A percentile compares a stretch with the other conserved stretches of the same genome.
Conservation (phyloP, 2,113 vertebrate genomes). For the Rhea pennata region DNA sequence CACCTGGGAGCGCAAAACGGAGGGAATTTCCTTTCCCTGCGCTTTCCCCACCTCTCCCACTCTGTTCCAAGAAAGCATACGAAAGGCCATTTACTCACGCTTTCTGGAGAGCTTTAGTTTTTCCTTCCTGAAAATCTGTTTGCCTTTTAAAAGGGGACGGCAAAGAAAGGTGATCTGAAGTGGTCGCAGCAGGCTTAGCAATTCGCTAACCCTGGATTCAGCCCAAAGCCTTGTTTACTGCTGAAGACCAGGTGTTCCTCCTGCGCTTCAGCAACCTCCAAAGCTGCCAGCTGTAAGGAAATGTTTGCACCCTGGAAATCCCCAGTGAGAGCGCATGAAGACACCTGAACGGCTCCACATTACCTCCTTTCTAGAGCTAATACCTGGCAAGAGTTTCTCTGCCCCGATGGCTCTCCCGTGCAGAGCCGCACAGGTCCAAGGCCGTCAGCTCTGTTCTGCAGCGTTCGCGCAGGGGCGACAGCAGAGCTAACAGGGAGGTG, state of each 20-base stretch:
- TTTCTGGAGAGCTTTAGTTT: neutral
- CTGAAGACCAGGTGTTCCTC: neutral
- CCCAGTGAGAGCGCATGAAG: neutral
- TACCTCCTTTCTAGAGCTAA: neutral
- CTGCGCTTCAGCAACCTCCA: neutral
- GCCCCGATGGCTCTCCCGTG: neutral
- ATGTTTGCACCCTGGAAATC: neutral
- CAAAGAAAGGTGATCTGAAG: neutral
- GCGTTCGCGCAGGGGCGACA: neutral
- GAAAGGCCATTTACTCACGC: neutral
- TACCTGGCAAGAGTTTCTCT: neutral
- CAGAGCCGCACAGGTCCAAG: neutral
- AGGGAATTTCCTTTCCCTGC: conserved; percentile 31
- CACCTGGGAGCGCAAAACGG: neutral
- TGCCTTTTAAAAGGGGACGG: neutral
- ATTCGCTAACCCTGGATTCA: neutral
- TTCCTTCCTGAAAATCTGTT: neutral
- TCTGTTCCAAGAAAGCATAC: conserved; percentile 18
- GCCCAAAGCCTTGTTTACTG: neutral
- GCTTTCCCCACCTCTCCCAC: neutral
- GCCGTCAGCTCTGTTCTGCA: neutral
- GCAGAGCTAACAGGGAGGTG: neutral
- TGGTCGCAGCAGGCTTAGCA: neutral
- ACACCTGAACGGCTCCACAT: neutral
- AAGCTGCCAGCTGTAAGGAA: neutral